Evolutionary conservation across 2,797 vertebrate species (phyloP), one percentile per base, ranked within the genome.

Genomic region (Acomys russatus): DNA sequence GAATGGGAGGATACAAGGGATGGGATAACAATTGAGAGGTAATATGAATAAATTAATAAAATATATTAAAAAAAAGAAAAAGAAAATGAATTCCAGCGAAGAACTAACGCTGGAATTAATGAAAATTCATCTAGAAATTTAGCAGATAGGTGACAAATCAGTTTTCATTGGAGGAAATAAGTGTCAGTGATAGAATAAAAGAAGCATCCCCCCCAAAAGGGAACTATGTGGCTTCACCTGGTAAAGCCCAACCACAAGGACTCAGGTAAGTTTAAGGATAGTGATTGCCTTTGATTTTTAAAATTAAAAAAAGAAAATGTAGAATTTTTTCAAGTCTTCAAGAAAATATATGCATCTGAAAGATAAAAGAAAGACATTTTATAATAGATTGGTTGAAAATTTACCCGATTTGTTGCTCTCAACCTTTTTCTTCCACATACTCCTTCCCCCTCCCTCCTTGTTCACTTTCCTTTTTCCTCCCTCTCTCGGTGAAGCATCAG

Each of bases 121-220:
- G 93, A 71, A 89, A 90, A 92, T 70, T 30, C 79, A 68, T 59
- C 23, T 88, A 64, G 61, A 86, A 63, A 38, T 49, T 54, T 30
- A 15, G 44, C 20, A 91, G 28, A 5, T 74, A 54, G 86, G 11
- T 84, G 30, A 84, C 11, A 90, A 82, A 70, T 85, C 76, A 85
- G 77, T 79, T 83, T 80, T 66, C 23, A 23, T n/a, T 2, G 49
- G 10, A 92, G 30, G 56, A 74, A 86, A 23, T 76, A 70, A 51
- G 18, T 61, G 25, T 51, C 35, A 44, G 18, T n/a, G 78, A 64
- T 90, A 20, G 20, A 91, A 64, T 86, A 33, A 84, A 79, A 87
- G 38, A 77, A 74, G 3, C 9, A 35, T 44, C 28, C 28, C 8
- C 51, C 78, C 4, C 80, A 83, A 35, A 70, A 25, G 0, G 23